Conservation (phyloP, 2,797 vertebrate genomes). For the Coendou prehensilis region DNA sequence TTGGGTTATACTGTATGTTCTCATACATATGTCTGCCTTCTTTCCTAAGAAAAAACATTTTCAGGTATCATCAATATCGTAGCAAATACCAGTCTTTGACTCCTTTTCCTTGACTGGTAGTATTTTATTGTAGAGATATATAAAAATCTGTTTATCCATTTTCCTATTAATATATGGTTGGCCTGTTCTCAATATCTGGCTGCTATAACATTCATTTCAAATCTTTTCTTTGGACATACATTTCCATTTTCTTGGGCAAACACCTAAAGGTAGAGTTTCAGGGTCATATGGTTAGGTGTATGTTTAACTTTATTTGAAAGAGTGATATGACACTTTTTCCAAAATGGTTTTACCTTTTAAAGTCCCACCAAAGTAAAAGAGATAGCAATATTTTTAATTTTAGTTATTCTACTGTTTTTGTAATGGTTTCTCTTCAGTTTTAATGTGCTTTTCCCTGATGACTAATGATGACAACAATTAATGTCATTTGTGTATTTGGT, state of each 20-base stretch:
- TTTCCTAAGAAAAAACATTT: constrained; percentile 8
- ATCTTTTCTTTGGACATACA: not conserved
- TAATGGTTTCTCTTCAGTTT: constrained; percentile 42
- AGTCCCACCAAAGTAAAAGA: constrained; percentile 35
- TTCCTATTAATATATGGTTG: not conserved
- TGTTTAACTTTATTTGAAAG: not conserved
- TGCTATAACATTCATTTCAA: not conserved
- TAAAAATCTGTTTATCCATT: constrained; percentile 28
- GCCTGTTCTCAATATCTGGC: not conserved
- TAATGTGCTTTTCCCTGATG: constrained; percentile 47
- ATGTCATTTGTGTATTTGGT: not conserved
- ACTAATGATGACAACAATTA: constrained; percentile 25
- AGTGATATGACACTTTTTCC: not conserved
- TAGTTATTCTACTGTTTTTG: constrained; percentile 9
- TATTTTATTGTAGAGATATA: not conserved
- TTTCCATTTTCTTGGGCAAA: constrained; percentile 44
- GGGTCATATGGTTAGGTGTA: not conserved
- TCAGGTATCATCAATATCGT: not conserved
- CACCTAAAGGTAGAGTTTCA: not conserved
- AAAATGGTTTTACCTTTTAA: constrained; percentile 36
- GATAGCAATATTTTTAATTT: not conserved
- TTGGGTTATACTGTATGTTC: not conserved
- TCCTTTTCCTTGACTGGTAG: not conserved
- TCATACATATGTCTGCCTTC: not conserved
- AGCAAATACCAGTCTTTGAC: not conserved